Evolutionary conservation across 1,140 invertebrate genomes (phyloP), one percentile per base, ranked within the genome.

Genomic region (Sarcophaga peregrina): DNA sequence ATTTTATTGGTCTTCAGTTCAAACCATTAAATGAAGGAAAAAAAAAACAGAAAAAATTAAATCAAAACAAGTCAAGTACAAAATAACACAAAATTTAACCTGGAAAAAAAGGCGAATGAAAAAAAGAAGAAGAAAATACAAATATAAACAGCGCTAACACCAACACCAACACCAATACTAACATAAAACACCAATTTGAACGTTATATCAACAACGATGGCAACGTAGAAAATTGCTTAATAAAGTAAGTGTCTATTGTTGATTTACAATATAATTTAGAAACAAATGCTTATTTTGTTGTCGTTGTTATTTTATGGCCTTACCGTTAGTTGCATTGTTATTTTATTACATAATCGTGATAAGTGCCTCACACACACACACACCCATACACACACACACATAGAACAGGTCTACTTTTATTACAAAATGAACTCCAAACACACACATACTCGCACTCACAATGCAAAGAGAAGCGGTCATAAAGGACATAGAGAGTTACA

Each of bases 321-420:
- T 68, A 68, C 62, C 62, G 62, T 68, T 68, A 68, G 62, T 68
- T 68, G 62, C 62, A 68, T 68, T 68, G 62, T 68, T 68, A 68
- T 68, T 68, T 68, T 68, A 68, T 68, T 68, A 68, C 17, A 68
- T 68, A 68, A 68, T 68, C 62, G 17, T 68, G 62, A 68, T 68
- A 68, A 68, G 62, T 68, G 20, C 62, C 9, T 20, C n/a, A 50
- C 11, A n/a, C n/a, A n/a, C n/a, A n/a, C n/a, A n/a, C n/a, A 37
- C 4, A 2, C 1, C 25, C 25, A 4, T 4, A 37, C 25, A 37
- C 25, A 37, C 25, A 37, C 4, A 37, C 25, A 37, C 25, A 37
- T 37, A 37, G 25, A 37, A 4, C 25, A 37, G 25, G 25, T 37
- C 25, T 37, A 37, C 4, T 37, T 37, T 37, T 37, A 37, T 37